These are phyloP conservation scores for Aphrophora alni DNA, from an alignment of 2,888 invertebrate species.

Conservation along the genomic window DNA sequence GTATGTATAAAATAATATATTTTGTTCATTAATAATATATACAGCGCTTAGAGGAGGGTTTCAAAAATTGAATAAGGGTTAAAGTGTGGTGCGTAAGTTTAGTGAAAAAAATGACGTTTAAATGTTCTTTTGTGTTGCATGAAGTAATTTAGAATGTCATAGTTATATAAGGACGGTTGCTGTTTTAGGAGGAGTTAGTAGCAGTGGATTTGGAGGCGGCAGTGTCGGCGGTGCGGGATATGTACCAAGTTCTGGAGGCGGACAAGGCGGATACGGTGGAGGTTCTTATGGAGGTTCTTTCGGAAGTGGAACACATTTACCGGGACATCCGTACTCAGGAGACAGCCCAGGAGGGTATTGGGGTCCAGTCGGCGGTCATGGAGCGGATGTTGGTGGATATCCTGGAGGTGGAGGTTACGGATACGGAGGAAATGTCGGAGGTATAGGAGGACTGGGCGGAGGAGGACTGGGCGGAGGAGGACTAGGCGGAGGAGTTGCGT, in stretches of 20 bases:
- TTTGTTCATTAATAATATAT: too few species aligned
- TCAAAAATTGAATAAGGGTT: too few species aligned
- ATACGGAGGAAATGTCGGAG: constrained; percentile 44
- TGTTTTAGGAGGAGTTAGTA: not conserved
- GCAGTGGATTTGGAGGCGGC: not conserved
- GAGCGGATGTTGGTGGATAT: constrained; percentile 37
- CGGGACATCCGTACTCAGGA: constrained; percentile 30
- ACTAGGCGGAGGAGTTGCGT: constrained; percentile 44
- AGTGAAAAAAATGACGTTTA: too few species aligned
- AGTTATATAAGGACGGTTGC: too few species aligned
- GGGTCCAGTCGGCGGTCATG: constrained; percentile 44
- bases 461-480: constrained; percentile 40
- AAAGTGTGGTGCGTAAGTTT: too few species aligned
- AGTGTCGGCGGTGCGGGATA: constrained; percentile 12
- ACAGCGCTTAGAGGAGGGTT: too few species aligned
- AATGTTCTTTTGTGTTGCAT: too few species aligned
- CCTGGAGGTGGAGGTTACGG: constrained; percentile 42
- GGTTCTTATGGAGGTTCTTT: constrained; percentile 32
- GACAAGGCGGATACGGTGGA: constrained; percentile 41
- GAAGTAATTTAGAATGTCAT: too few species aligned
- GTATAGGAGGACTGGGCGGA: constrained; percentile 39
- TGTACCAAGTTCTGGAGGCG: constrained; percentile 10
- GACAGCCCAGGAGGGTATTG: constrained; percentile 44
- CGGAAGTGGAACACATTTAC: constrained; percentile 21
- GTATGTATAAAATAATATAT: too few species aligned